A percentile compares a stretch with the other conserved stretches of the same genome.
These are phyloP conservation scores for Siniperca scherzeri DNA, from an alignment of 2,797 vertebrate species.

Conservation along the genomic window DNA sequence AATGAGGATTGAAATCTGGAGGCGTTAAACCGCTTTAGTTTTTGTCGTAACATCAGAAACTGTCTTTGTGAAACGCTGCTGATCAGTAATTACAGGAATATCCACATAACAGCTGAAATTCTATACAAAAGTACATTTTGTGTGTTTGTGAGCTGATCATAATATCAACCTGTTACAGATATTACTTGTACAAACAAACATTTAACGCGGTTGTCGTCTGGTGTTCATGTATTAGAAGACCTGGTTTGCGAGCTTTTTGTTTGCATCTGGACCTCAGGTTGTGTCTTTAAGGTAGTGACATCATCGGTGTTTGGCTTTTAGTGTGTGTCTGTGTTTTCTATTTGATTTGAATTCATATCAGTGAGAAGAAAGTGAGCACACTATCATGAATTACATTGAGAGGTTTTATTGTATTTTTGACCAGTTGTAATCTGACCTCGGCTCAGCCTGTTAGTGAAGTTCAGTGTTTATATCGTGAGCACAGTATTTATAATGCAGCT, in stretches of 20 bases:
- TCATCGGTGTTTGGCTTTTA: no score
- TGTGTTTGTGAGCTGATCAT: neutral
- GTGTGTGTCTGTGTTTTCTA: neutral
- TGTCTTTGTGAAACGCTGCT: neutral
- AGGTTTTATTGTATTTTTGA: neutral
- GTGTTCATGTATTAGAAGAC: neutral
- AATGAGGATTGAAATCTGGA: no score
- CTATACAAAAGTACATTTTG: neutral
- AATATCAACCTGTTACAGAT: no score
- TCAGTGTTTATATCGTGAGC: neutral
- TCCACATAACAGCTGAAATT: neutral
- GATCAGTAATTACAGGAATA: neutral
- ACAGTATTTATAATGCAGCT: constrained; percentile 10
- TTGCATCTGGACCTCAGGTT: no score
- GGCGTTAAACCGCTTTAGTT: neutral
- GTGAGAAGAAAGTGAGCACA: neutral
- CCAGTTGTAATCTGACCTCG: neutral
- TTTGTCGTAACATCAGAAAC: neutral
- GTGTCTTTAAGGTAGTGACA: no score
- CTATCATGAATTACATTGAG: neutral
- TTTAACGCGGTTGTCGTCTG: neutral
- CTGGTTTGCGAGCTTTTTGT: no score
- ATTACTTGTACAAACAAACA: neutral
- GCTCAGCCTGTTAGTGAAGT: neutral
- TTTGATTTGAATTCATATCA: neutral